Base-by-base conservation (phyloP, 2,888 invertebrate species). In the Drosophila meridiana region DNA sequence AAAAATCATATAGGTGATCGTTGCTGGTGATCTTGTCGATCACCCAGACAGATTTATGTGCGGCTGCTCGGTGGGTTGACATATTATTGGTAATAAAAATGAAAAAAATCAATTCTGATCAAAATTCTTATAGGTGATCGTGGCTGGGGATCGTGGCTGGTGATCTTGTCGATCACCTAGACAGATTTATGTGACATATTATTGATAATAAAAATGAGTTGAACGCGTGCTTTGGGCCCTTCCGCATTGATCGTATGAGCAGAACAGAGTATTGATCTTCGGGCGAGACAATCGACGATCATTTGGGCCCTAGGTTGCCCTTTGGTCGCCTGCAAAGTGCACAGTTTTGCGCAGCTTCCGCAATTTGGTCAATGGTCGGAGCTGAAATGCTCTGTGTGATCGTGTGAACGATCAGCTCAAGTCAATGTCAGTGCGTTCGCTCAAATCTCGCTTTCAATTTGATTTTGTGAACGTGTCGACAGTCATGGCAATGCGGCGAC, bases 381-480 rank as follows among this genome's bases (percentile, higher is more conserved):
- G 58, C 56, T 30, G 59, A 20, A 20, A 7, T 36, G 38, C 11
- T 48, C 11, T 48, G 28, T 40, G 48, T 63, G 72, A 77, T 78
- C 76, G 68, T 76, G 78, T 80, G 80, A 80, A 78, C 80, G 68
- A 81, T 80, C 78, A 79, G 75, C 69, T 71, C 64, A 87, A 85
- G 82, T 85, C 85, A 85, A 85, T 85, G 85, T 74, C 85, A 85
- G 71, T 65, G 58, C 52, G 45, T 30, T 68, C 40, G 67, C 56
- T 68, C 56, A 68, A 68, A 68, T 56, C 56, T 67, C 26, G 84
- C 84, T 83, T 89, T 84, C 87, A 66, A 75, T 81, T 84, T 86
- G 64, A 68, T 30, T 64, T 64, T 81, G 87, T 65, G 80, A 86
- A 87, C 86, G 87, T 89, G 87, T 75, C 76, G 71, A 70, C 36